A percentile compares a stretch with the other conserved stretches of the same genome.
Evolutionary conservation across 2,888 invertebrate genomes (phyloP).

Genomic region (Caenorhabditis becei): DNA sequence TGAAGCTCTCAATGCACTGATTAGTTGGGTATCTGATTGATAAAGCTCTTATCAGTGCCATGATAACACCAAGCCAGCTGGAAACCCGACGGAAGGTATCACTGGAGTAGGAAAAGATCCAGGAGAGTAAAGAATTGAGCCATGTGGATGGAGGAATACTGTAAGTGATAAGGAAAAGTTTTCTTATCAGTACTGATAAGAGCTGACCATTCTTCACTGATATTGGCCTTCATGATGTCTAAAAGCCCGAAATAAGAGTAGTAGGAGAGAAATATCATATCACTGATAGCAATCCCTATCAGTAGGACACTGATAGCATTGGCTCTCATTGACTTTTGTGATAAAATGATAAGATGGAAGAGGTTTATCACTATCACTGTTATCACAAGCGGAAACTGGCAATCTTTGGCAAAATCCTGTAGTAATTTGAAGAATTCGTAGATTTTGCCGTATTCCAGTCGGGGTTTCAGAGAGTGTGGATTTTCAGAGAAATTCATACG

Average conservation of each 20-base stretch:
- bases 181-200: neutral
- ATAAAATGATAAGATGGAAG: neutral
- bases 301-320: neutral
- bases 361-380: neutral
- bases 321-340: neutral
- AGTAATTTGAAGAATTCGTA: too few relatives aligned
- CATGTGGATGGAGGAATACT: neutral
- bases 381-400: neutral
- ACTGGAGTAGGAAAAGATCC: neutral
- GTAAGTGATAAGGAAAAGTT: neutral
- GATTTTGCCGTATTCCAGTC: too few relatives aligned
- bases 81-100: slow-evolving; percentile 2
- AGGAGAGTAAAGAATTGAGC: neutral
- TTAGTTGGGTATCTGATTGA: too few relatives aligned
- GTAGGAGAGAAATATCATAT: neutral
- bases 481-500: too few relatives aligned
- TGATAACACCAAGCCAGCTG: neutral
- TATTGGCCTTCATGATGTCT: neutral
- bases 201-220: neutral
- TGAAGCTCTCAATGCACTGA: too few relatives aligned
- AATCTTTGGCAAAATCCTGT: too few relatives aligned
- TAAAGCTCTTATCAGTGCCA: neutral
- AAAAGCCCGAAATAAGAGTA: neutral
- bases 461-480: too few relatives aligned
- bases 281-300: neutral